Percentiles rank a stretch among this genome's conserved stretches.
Evolutionary conservation across 2,888 invertebrate species (phyloP).

Genomic region (Pogonocherus hispidulus): DNA sequence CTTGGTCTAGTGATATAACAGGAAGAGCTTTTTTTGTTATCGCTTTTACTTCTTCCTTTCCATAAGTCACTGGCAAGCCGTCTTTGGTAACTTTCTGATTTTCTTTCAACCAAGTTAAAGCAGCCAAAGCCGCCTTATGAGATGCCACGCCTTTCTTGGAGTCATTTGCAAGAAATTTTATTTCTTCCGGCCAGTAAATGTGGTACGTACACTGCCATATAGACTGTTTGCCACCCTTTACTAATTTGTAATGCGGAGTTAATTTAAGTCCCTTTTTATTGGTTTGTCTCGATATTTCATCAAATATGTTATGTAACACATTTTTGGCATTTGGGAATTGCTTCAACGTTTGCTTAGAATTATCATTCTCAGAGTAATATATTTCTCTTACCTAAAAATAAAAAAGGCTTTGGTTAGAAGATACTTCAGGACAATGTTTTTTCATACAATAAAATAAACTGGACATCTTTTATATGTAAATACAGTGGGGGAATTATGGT

Average conservation of each 20-base stretch:
- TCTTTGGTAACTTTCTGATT: constrained; percentile 69
- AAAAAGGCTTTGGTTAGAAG: background rate
- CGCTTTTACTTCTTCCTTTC: constrained; percentile 64
- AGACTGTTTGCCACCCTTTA: constrained; percentile 54
- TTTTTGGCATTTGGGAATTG: constrained; percentile 71
- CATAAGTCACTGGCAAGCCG: constrained; percentile 71
- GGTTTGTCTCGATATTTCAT: constrained; percentile 68
- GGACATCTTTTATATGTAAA: too few species aligned
- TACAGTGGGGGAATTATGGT: too few species aligned
- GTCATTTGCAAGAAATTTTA: constrained; percentile 71
- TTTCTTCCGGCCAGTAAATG: constrained; percentile 74
- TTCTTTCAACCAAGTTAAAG: constrained; percentile 71
- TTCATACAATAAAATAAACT: background rate
- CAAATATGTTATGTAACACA: constrained; percentile 69
- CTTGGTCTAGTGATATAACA: constrained; percentile 44
- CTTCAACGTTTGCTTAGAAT: constrained; percentile 42
- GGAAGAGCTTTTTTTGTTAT: constrained; percentile 63
- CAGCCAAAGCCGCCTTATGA: constrained; percentile 71
- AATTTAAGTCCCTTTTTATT: constrained; percentile 62
- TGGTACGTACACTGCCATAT: constrained; percentile 72
- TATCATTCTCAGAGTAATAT: constrained; percentile 1
- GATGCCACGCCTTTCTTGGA: constrained; percentile 72
- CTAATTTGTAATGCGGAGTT: constrained; percentile 63
- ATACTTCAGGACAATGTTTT: background rate
- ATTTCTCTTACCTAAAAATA: constrained; percentile 14